phyloP scores from a whole-genome alignment of 2,797 vertebrate genomes.

The Coregonus suidteri region DNA sequence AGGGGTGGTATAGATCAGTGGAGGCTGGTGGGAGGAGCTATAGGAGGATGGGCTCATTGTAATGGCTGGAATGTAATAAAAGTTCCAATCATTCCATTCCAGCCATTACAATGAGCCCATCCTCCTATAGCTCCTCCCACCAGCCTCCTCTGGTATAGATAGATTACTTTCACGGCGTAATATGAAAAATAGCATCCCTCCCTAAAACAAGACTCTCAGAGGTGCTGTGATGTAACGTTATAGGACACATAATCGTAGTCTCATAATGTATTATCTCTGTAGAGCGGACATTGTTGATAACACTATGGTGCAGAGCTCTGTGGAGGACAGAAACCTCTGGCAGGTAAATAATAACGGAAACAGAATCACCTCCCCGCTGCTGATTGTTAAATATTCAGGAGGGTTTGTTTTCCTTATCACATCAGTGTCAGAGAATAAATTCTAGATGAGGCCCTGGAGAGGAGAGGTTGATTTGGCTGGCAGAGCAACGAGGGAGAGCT shows the following conservation, averaged over 20 bases:
- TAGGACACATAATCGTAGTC: neutral
- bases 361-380: conserved; percentile 20
- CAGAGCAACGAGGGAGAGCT: neutral
- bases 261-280: neutral
- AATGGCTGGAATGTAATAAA: too few relatives aligned
- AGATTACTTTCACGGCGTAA: too few relatives aligned
- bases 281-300: neutral
- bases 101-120: too few relatives aligned
- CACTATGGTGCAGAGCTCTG: neutral
- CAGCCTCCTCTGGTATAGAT: too few relatives aligned
- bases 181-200: too few relatives aligned
- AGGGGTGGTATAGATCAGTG: too few relatives aligned
- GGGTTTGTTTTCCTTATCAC: conserved; percentile 33
- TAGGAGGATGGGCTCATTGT: too few relatives aligned
- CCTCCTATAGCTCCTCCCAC: too few relatives aligned
- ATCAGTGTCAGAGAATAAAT: conserved; percentile 35
- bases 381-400: conserved; percentile 34
- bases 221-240: neutral
- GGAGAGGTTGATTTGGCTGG: neutral
- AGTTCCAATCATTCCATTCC: too few relatives aligned
- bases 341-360: conserved; percentile 29
- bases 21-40: too few relatives aligned
- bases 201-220: too few relatives aligned
- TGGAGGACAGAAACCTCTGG: conserved; percentile 12
- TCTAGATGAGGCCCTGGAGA: conserved; percentile 18